Percentiles rank a stretch among this genome's conserved stretches.
Evolutionary conservation across 2,113 vertebrate species (phyloP).

Genomic region (Carassius carassius): DNA sequence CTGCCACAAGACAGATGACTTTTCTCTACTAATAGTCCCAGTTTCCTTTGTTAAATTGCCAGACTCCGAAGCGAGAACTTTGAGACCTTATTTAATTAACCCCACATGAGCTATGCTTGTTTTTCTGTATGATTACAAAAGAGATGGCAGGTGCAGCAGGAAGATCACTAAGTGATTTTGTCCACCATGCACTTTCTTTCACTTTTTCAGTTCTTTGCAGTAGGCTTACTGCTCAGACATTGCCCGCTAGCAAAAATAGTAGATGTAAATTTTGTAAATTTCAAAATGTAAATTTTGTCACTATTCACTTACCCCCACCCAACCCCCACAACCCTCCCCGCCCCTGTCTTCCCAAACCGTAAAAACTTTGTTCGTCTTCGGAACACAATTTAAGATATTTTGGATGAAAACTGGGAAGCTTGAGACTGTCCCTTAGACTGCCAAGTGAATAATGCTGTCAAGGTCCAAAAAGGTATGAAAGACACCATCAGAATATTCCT

Average conservation of each 20-base stretch:
- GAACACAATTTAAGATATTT: too few relatives aligned
- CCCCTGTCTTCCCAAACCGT: too few relatives aligned
- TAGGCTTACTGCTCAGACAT: slow-evolving; percentile 18
- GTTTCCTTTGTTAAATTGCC: slow-evolving; percentile 35
- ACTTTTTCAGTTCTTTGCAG: slow-evolving; percentile 17
- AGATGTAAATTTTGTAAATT: too few relatives aligned
- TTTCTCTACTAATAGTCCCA: slow-evolving; percentile 22
- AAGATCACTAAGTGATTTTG: slow-evolving; percentile 14
- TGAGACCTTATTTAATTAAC: slow-evolving; percentile 21
- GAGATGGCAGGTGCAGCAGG: slow-evolving; percentile 26
- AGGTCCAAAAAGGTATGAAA: too few relatives aligned
- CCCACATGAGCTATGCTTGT: slow-evolving; percentile 12
- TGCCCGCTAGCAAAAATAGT: neutral
- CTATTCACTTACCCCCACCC: too few relatives aligned
- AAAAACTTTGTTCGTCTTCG: too few relatives aligned
- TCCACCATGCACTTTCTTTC: slow-evolving; percentile 13
- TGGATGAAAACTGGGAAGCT: too few relatives aligned
- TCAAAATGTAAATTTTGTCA: too few relatives aligned
- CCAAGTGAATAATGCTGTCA: too few relatives aligned
- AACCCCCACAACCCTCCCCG: too few relatives aligned
- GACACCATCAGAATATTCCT: too few relatives aligned
- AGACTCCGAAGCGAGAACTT: slow-evolving; percentile 3
- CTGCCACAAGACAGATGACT: neutral
- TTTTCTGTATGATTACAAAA: slow-evolving; percentile 36
- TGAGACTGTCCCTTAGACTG: too few relatives aligned